These are phyloP conservation scores for Trididemnum nubilum DNA, from an alignment of 23 tunicate species.

Conservation along the genomic window DNA sequence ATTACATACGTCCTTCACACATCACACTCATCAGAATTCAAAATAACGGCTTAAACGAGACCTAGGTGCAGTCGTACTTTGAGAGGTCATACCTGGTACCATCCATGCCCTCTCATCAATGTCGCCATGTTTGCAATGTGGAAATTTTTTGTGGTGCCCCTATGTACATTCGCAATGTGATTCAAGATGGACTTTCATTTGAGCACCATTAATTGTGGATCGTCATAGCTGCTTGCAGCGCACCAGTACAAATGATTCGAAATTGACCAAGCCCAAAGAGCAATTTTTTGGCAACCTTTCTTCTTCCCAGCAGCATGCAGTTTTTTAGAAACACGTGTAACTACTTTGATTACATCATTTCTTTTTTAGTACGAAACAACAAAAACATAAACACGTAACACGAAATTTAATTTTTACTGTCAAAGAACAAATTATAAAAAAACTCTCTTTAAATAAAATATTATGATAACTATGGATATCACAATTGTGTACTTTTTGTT, in stretches of 20 bases:
- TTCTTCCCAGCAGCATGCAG: neutral
- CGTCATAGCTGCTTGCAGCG: conserved; percentile 3
- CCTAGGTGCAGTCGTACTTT: too few species aligned
- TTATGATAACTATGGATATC: too few species aligned
- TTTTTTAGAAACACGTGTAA: neutral
- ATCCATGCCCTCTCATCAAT: conserved; percentile 17
- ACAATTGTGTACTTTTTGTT: too few species aligned
- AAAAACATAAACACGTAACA: too few species aligned
- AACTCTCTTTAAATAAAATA: too few species aligned
- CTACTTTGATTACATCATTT: too few species aligned
- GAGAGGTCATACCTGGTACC: conserved; percentile 4
- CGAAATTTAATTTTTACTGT: too few species aligned
- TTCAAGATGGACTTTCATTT: neutral
- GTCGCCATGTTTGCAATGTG: neutral
- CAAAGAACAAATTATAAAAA: too few species aligned
- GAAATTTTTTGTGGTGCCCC: neutral
- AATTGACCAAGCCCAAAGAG: conserved; percentile 6
- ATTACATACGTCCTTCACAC: too few species aligned
- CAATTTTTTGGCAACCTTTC: conserved; percentile 8
- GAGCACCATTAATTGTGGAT: neutral
- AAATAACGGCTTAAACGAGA: too few species aligned
- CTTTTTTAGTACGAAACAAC: too few species aligned
- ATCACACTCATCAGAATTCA: too few species aligned
- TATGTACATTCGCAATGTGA: neutral
- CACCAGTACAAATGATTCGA: conserved; percentile 7